Percentiles rank a stretch among this genome's conserved stretches.
phyloP scores from a whole-genome alignment of 2,888 invertebrate species.

The Neoaliturus tenellus region DNA sequence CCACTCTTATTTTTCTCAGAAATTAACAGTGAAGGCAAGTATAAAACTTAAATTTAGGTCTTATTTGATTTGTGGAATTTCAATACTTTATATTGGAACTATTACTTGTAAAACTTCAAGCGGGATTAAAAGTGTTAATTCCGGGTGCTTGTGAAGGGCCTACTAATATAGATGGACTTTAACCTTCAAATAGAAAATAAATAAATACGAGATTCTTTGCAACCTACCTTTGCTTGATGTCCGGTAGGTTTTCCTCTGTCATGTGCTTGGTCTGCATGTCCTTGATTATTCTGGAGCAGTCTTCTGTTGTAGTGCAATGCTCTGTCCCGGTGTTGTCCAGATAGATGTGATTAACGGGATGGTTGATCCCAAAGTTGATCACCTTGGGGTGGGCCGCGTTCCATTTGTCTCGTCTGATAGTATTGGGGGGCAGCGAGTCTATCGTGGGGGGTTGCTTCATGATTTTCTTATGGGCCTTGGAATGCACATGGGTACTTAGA shows the following conservation, averaged over 20 bases:
- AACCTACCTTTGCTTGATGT: neutral
- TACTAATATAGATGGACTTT: too few species aligned
- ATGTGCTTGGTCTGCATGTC: conserved; percentile 33
- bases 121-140: too few species aligned
- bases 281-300: neutral
- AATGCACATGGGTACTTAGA: too few species aligned
- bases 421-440: neutral
- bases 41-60: too few species aligned
- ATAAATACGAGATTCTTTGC: too few species aligned
- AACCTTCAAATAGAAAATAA: too few species aligned
- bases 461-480: neutral
- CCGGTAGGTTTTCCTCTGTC: neutral
- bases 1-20: too few species aligned
- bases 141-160: too few species aligned
- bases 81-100: too few species aligned
- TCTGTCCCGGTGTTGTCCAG: conserved; percentile 7
- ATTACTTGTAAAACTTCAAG: too few species aligned
- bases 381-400: neutral
- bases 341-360: neutral
- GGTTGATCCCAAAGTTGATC: neutral
- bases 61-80: too few species aligned
- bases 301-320: neutral
- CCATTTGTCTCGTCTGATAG: neutral
- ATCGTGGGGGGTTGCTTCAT: neutral
- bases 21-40: too few species aligned